Percentiles rank a stretch among this genome's conserved stretches.
Evolutionary conservation across 2,888 invertebrate genomes (phyloP).

Genomic region (Hydriomena furcata): DNA sequence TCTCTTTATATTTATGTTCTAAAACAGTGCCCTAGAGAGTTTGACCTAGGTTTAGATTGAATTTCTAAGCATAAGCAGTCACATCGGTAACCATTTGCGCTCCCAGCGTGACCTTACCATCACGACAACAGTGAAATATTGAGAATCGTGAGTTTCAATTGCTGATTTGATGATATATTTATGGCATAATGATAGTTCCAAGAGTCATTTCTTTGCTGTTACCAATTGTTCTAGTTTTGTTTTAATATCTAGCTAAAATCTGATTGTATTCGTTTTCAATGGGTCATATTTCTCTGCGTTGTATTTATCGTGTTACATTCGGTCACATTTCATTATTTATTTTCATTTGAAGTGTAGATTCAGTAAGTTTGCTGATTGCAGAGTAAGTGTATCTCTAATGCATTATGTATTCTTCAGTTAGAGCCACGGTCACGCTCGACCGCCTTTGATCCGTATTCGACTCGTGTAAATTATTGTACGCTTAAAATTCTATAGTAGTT

Average conservation of each 20-base stretch:
- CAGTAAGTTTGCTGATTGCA: slow-evolving; percentile 20
- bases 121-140: slow-evolving; percentile 69
- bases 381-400: slow-evolving; percentile 33
- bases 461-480: slow-evolving; percentile 44
- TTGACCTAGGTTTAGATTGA: slow-evolving; percentile 68
- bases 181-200: slow-evolving; percentile 32
- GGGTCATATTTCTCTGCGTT: slow-evolving; percentile 3
- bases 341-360: slow-evolving; percentile 14
- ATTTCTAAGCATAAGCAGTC: slow-evolving; percentile 59
- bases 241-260: background rate
- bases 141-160: slow-evolving; percentile 53
- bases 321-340: background rate
- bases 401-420: slow-evolving; percentile 45
- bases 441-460: slow-evolving; percentile 50
- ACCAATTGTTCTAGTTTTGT: slow-evolving; percentile 13
- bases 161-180: slow-evolving; percentile 45
- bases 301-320: slow-evolving; percentile 6
- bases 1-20: slow-evolving; percentile 41
- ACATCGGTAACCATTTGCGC: slow-evolving; percentile 57
- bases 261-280: slow-evolving; percentile 1
- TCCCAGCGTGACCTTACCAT: slow-evolving; percentile 62
- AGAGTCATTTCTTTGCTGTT: slow-evolving; percentile 18
- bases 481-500: slow-evolving; percentile 23
- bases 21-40: slow-evolving; percentile 62
- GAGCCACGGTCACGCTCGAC: slow-evolving; percentile 61